Evolutionary conservation across 2,888 invertebrate species (phyloP), one percentile per base, ranked within the genome.

Genomic region (Caprella mutica): DNA sequence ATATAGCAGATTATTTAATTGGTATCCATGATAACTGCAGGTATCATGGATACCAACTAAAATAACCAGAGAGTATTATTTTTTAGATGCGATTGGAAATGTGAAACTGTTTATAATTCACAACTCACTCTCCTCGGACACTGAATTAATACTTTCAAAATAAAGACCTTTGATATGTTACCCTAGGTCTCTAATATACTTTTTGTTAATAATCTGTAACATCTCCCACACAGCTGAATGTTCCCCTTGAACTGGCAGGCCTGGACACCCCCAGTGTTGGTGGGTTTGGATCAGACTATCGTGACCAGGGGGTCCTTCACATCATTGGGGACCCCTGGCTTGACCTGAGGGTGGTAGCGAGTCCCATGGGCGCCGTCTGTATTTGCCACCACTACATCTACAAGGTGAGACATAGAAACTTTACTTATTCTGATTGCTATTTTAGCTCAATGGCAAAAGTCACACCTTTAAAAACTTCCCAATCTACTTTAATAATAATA

Each of bases 321-420:
- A 54, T 51, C 21, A 53, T 52, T 3, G 63, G 59, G 3, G 86
- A 88, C 73, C 85, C 86, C 69, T 83, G 85, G 12, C 74, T 88
- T 48, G 87, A 88, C 74, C 75, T 88, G 35, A 81, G 84, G 67
- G 86, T 88, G 30, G 77, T 86, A 48, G 83, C 85, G 40, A 83
- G 86, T 69, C 80, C 81, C 48, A 75, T 74, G 64, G 88, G 88
- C 55, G 77, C 85, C 71, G 79, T 88, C 30, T 83, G 81, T 67
- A 80, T 84, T 52, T 87, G 87, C 68, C 87, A 88, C 72, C 85
- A 89, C 71, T 88, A 88, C 69, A 74, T 88, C 3, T 88, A 87
- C 70, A 84, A 87, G 72, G 77, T 17, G 74, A 75, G 61, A 69
- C n/a, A n/a, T n/a, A n/a, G n/a, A n/a, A n/a, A n/a, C n/a, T n/a